Evolutionary conservation across 2,113 vertebrate genomes (phyloP), one percentile per base, ranked within the genome.

Genomic region (Archilochus colubris): DNA sequence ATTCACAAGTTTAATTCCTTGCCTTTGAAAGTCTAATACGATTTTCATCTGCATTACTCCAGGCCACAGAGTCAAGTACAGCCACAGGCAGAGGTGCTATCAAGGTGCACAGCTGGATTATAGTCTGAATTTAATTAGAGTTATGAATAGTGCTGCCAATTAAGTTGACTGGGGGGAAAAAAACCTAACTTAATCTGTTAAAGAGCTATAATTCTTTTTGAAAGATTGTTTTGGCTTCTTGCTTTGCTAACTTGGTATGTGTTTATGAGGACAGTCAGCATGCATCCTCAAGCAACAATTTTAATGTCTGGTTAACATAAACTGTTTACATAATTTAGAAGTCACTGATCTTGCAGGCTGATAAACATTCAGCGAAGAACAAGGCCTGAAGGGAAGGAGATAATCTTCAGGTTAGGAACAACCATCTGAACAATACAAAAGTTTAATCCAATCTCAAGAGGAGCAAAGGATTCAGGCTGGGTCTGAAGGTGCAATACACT

Each of bases 91-190:
- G 70, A 91, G 72, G 72, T 88, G 67, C 38, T 94, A 9, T 94
- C 55, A 91, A 59, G 68, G 74, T 63, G n/a, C 54, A 8, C 72
- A 78, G 30, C 50, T 88, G 61, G 19, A 70, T 89, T 90, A 88
- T 80, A 43, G 55, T 90, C 48, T 88, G 89, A 94, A 90, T 91
- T 89, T 88, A n/a, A 75, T 93, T 94, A 86, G 43, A 53, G 78
- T 91, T 90, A 64, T 90, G 76, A 93, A 72, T 61, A 97, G 72
- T 81, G 68, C n/a, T 0, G 0, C 55, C 30, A 12, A 54, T 70
- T 43, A 69, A 57, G 36, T 70, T 80, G 55, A 62, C 18, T 33
- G 20, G 30, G 9, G 3, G 25, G 46, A 76, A 62, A 76, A 10
- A 5, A 54, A 2, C 17, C 20, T 22, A 81, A 70, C 48, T 51